Percentiles rank a stretch among this genome's conserved stretches.
These are phyloP conservation scores for Panagrolaimus sp. DNA, from an alignment of 1,140 invertebrate genomes.

Conservation along the genomic window DNA sequence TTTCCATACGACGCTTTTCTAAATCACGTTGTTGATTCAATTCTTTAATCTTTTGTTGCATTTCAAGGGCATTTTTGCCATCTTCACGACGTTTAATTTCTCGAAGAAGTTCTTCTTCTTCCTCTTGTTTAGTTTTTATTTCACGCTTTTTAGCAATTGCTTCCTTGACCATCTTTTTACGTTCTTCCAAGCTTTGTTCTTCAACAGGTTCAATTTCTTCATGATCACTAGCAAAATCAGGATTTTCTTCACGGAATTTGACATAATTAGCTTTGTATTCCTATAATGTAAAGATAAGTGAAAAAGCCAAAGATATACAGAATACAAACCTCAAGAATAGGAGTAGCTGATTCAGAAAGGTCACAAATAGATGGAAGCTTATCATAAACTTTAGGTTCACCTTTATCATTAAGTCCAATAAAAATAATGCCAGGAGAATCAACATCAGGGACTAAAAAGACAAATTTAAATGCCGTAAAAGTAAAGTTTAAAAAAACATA, in stretches of 20 bases:
- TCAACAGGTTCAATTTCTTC: not conserved
- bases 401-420: not conserved
- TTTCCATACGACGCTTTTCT: not conserved
- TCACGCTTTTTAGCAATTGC: not conserved
- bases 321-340: constrained; percentile 4
- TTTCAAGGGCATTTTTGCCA: constrained; percentile 4
- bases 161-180: not conserved
- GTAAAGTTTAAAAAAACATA: not conserved
- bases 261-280: not conserved
- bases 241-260: not conserved
- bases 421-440: constrained; percentile 3
- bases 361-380: not conserved
- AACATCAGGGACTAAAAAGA: not conserved
- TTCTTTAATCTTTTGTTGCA: constrained; percentile 10
- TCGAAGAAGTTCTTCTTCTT: not conserved
- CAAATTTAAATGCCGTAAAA: not conserved
- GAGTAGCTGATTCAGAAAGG: not conserved
- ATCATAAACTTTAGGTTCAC: not conserved
- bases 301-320: not conserved
- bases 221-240: not conserved
- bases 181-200: not conserved
- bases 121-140: not conserved
- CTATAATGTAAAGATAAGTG: not conserved
- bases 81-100: constrained; percentile 6
- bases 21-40: not conserved